Percentiles rank a stretch among this genome's conserved stretches.
These are phyloP conservation scores for Stenodema calcarata DNA, from an alignment of 2,888 invertebrate genomes.

Conservation along the genomic window DNA sequence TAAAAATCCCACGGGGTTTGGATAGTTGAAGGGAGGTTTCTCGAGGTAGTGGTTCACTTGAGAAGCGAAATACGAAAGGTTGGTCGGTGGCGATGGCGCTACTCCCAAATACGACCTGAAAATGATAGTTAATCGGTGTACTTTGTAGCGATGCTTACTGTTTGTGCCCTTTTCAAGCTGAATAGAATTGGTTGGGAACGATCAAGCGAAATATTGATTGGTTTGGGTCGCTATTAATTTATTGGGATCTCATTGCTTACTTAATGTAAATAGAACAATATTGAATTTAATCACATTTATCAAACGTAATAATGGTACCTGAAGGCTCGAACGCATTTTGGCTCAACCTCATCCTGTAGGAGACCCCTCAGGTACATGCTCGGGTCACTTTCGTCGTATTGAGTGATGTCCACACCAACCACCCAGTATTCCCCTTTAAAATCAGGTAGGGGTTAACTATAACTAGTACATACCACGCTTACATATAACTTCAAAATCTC, in stretches of 20 bases:
- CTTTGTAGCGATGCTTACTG: too few relatives aligned
- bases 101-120: slow-evolving; percentile 79
- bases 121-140: too few relatives aligned
- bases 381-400: slow-evolving; percentile 80
- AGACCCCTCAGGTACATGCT: slow-evolving; percentile 81
- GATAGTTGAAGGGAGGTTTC: slow-evolving; percentile 84
- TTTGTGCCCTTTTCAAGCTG: too few relatives aligned
- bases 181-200: too few relatives aligned
- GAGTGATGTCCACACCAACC: slow-evolving; percentile 88
- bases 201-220: too few relatives aligned
- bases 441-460: too few relatives aligned
- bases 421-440: slow-evolving; percentile 87
- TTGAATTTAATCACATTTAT: too few relatives aligned
- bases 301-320: neutral
- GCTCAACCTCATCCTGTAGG: slow-evolving; percentile 69
- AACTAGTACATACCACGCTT: too few relatives aligned
- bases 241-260: too few relatives aligned
- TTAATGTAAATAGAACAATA: too few relatives aligned
- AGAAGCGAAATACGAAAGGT: slow-evolving; percentile 65
- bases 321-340: slow-evolving; percentile 73
- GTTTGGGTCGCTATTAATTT: too few relatives aligned
- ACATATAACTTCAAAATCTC: too few relatives aligned
- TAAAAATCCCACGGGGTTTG: slow-evolving; percentile 76
- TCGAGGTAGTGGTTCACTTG: slow-evolving; percentile 85
- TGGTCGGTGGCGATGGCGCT: slow-evolving; percentile 70